Base-by-base conservation (phyloP, 2,113 vertebrate genomes). In the Neodon shergylaensis region DNA sequence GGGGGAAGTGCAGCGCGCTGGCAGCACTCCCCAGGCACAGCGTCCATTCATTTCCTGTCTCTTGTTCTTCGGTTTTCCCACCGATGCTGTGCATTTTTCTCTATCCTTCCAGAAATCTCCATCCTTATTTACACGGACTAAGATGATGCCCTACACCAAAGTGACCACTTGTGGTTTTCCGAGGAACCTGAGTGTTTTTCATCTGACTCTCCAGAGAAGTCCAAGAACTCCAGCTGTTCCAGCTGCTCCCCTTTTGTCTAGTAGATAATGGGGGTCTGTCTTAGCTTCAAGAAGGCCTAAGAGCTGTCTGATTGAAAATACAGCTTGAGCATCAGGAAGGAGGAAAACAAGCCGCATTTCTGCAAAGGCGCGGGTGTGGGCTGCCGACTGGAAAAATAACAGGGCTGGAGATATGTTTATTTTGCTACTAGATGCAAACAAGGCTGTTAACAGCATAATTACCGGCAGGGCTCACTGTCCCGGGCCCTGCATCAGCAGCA, bases 381-480 rank as follows among this genome's bases (percentile, higher is more conserved):
- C 63, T 52, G 22, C 42, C 88, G 76, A 72, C 91, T 78, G 94
- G 52, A 85, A 78, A 78, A 72, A 86, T 87, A 72, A 49, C 90
- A 97, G 97, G 89, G n/a, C 88, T 87, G 58, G 95, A 97, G 83
- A 96, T 96, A 95, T 65, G 92, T 66, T 76, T 97, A 81, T 78
- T 94, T 92, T 97, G 96, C 85, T 90, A 90, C 9, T 58, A 94
- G 79, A 97, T 19, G 63, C 74, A 97, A 98, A 95, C 66, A 96
- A 68, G 63, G 79, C 14, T 74, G 90, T 92, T 74, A 96, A 95
- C 17, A 33, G 88, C 82, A 39, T 86, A 96, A 72, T 94, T 82
- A 94, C 73, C 13, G 79, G 91, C 49, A 6, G 42, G 90, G 63
- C 83, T 66, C 42, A 84, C 96, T 91, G 28, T 92, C 83, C 72